Evolutionary conservation across 2,888 invertebrate species (phyloP), one percentile per base, ranked within the genome.

Genomic region (Caenorhabditis uteleia): DNA sequence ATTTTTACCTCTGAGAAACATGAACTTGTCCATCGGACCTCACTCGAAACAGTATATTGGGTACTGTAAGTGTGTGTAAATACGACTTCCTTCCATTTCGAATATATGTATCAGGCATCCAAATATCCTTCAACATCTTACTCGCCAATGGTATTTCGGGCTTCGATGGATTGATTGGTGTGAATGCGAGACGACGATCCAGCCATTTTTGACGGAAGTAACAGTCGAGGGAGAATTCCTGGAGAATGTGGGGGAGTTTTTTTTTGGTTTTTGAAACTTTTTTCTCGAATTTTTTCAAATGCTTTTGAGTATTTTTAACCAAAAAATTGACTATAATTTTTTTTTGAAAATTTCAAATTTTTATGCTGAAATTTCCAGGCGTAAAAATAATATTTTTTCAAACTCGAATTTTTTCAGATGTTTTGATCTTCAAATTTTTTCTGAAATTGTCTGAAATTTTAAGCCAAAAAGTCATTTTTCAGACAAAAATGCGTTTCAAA

Each of bases 1-100:
- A n/a, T n/a, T n/a, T n/a, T n/a, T n/a, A 92, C 93, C 93, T 90
- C 91, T 93, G 93, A 0, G 94, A 94, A 84, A 93, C 93, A 50
- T 93, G 87, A 77, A 95, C 92, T 78, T 91, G 91, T 0, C 94
- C 94, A 79, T 93, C 90, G 84, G 91, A 90, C 78, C 90, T 90
- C 72, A 95, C 91, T 70, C 95, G 87, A 36, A 95, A 87, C 75
- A 95, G 87, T 85, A 94, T 93, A 85, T 95, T 95, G 0, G 95
- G 95, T n/a, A 93, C 92, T 1, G 95, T 95, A 70, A 95, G 92
- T 25, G 93, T 93, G 85, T 95, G 95, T 42, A 95, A 91, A 82
- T 94, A 93, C 8, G 93, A 93, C 77, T 92, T 90, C 83, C 93
- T 91, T 25, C 94, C 94, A 84, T 95, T 95, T 18, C 75, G 40